These are phyloP conservation scores for Grapholita molesta DNA, from an alignment of 1,140 invertebrate genomes.

Conservation along the genomic window DNA sequence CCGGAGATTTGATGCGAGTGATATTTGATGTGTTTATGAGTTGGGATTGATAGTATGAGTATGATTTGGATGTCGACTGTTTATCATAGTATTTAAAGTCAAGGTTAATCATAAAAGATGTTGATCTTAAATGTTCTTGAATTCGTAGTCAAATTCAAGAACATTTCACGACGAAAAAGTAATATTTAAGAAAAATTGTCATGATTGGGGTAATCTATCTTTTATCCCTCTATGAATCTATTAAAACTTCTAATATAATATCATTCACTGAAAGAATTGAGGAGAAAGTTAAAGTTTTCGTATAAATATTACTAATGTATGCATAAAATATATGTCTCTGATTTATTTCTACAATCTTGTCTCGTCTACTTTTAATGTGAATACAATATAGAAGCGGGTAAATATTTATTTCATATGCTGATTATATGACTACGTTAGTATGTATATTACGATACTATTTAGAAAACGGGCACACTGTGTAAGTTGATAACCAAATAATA, in stretches of 20 bases:
- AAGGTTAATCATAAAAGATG: neutral
- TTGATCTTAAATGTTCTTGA: too few relatives aligned
- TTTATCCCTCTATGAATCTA: constrained; percentile 9
- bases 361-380: constrained; percentile 58
- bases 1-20: neutral
- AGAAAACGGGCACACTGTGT: constrained; percentile 71
- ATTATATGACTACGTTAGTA: constrained; percentile 66
- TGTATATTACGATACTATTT: constrained; percentile 63
- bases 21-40: constrained; percentile 16
- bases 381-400: constrained; percentile 63
- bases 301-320: constrained; percentile 11
- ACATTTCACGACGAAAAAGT: neutral
- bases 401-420: constrained; percentile 58
- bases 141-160: neutral
- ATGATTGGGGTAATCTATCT: neutral
- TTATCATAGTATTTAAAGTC: constrained; percentile 2
- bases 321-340: constrained; percentile 30
- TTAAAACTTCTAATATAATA: constrained; percentile 9
- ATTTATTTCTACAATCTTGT: constrained; percentile 53
- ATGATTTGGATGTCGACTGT: neutral
- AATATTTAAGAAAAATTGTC: neutral
- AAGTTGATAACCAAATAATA: constrained; percentile 35
- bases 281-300: constrained; percentile 12
- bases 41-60: neutral
- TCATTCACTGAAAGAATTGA: constrained; percentile 14